Percentiles rank a stretch among this genome's conserved stretches.
These are phyloP conservation scores for Panzeria rudis DNA, from an alignment of 2,888 invertebrate species.

Conservation along the genomic window DNA sequence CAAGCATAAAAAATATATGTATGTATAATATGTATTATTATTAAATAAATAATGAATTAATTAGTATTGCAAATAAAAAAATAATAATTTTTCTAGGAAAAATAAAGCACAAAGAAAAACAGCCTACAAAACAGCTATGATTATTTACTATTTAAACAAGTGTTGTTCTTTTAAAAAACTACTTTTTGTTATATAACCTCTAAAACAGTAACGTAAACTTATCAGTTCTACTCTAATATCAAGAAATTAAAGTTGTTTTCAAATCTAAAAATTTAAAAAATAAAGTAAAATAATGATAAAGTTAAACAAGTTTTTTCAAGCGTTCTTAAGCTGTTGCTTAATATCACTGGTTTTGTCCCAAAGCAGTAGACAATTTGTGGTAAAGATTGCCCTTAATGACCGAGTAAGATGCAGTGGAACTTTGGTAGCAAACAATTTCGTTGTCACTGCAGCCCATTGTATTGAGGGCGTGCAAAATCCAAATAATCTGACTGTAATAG, in stretches of 20 bases:
- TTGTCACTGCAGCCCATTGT: constrained; percentile 15
- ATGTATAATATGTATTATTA: too few relatives aligned
- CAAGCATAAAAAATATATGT: too few relatives aligned
- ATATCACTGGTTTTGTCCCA: background rate
- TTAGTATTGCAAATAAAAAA: too few relatives aligned
- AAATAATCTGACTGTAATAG: background rate
- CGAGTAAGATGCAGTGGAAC: background rate
- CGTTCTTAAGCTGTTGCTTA: background rate
- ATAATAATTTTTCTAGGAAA: too few relatives aligned
- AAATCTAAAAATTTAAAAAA: background rate
- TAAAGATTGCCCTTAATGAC: background rate
- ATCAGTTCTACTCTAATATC: background rate
- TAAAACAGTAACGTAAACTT: background rate
- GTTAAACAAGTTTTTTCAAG: background rate
- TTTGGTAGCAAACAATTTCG: background rate
- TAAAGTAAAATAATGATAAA: background rate
- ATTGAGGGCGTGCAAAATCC: background rate
- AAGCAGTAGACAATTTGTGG: background rate
- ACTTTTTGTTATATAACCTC: too few relatives aligned
- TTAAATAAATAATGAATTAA: too few relatives aligned
- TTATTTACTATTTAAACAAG: background rate
- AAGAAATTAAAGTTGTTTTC: background rate
- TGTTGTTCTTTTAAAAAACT: background rate
- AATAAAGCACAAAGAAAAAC: background rate
- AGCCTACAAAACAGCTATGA: too few relatives aligned